phyloP scores from a whole-genome alignment of 35 echinoderm and acorn worm genomes.

The Acanthaster planci region DNA sequence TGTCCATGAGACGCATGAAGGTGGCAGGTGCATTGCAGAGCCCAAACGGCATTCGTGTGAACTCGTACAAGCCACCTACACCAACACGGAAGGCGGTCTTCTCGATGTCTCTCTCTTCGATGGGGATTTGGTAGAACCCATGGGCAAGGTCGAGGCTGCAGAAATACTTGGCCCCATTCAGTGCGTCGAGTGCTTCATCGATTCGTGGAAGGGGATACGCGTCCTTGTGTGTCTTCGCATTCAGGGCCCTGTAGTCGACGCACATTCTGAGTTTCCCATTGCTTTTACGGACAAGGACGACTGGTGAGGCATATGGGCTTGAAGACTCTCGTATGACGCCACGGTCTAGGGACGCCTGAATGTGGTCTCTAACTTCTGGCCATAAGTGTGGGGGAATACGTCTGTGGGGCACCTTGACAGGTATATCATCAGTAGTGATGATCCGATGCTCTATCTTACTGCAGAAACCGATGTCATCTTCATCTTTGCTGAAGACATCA shows the following conservation, averaged over 20 bases:
- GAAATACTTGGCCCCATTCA: conserved; percentile 55
- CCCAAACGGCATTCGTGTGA: no score
- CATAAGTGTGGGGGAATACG: conserved; percentile 63
- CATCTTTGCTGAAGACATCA: conserved; percentile 30
- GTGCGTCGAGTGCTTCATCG: no score
- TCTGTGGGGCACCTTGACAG: conserved; percentile 51
- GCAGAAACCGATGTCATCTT: conserved; percentile 55
- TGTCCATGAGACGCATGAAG: no score
- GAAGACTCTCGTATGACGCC: conserved; percentile 58
- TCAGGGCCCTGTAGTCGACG: no score
- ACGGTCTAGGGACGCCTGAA: conserved; percentile 20
- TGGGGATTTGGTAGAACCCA: no score
- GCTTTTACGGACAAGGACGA: no score
- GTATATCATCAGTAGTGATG: conserved; percentile 26
- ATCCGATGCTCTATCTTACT: conserved; percentile 21
- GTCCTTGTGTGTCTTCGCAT: no score
- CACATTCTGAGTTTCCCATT: conserved; percentile 65
- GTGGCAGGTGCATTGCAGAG: no score
- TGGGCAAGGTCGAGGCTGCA: conserved; percentile 68
- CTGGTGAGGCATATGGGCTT: conserved; percentile 74
- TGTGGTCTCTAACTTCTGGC: conserved; percentile 47
- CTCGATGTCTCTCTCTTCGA: no score
- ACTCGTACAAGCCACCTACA: no score
- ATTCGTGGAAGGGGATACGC: no score
- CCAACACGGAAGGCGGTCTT: no score